Percentiles rank a stretch among this genome's conserved stretches.
Conservation (phyloP, 2,888 invertebrate species). For the Nomada fucata region DNA sequence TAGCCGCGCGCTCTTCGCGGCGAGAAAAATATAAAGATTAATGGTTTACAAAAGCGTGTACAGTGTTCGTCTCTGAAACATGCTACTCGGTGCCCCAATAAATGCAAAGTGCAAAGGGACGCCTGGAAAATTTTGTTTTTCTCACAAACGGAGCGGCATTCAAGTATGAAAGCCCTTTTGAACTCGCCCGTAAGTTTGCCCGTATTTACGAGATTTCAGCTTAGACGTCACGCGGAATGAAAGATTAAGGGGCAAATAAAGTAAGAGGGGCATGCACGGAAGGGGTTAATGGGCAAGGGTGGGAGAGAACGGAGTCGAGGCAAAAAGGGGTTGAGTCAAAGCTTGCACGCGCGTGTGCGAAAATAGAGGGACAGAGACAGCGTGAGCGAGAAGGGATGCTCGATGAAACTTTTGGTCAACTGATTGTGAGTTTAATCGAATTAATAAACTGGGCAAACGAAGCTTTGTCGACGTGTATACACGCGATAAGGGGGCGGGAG, state of each 20-base stretch:
- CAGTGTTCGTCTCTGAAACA: conserved; percentile 8
- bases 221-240: conserved; percentile 51
- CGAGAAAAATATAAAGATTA: conserved; percentile 2
- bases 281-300: conserved; percentile 25
- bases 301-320: conserved; percentile 1
- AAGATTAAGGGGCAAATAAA: conserved; percentile 58
- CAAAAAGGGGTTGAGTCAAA: not conserved
- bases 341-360: not conserved
- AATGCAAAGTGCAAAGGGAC: conserved; percentile 17
- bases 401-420: conserved; percentile 34
- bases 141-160: conserved; percentile 41
- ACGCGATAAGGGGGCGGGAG: conserved; percentile 8
- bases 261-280: conserved; percentile 42
- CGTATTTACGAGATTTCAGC: conserved; percentile 53
- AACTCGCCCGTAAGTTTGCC: conserved; percentile 32
- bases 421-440: conserved; percentile 47
- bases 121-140: conserved; percentile 29
- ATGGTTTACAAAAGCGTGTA: not conserved
- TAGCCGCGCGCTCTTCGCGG: not conserved
- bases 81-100: conserved; percentile 16
- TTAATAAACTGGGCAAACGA: conserved; percentile 43
- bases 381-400: not conserved
- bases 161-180: conserved; percentile 35
- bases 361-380: not conserved
- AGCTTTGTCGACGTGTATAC: conserved; percentile 22